Evolutionary conservation across 2,888 invertebrate species (phyloP).

Genomic region (Lapara coniferarum): DNA sequence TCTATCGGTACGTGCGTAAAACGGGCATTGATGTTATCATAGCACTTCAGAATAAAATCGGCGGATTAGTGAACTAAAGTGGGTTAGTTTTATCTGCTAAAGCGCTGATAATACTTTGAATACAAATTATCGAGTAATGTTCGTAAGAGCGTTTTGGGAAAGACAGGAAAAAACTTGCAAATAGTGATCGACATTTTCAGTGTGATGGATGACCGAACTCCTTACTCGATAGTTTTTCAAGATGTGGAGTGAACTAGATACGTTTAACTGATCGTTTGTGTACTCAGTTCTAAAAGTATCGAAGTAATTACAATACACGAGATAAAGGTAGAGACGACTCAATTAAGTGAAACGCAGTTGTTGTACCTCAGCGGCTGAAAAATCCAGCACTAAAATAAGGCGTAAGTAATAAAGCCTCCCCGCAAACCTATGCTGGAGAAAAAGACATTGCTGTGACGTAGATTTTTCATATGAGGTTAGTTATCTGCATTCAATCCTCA

Average conservation of each 20-base stretch:
- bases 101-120: background rate
- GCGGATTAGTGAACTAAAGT: slow-evolving; percentile 3
- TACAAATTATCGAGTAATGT: background rate
- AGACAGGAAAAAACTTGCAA: background rate
- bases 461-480: too few species aligned
- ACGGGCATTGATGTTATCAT: background rate
- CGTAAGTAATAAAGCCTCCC: too few species aligned
- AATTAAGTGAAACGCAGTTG: too few species aligned
- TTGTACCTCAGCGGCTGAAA: too few species aligned
- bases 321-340: too few species aligned
- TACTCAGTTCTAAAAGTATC: background rate
- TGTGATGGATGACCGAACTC: background rate
- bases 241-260: background rate
- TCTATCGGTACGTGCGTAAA: background rate
- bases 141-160: background rate
- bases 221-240: background rate
- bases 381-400: too few species aligned
- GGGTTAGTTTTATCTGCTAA: background rate
- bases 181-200: background rate
- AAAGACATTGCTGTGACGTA: too few species aligned
- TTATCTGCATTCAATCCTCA: too few species aligned
- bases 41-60: background rate
- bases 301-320: too few species aligned
- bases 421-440: too few species aligned
- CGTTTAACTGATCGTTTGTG: background rate